These are phyloP conservation scores for Crotalus viridis DNA, from an alignment of 2,113 vertebrate genomes.

Conservation along the genomic window DNA sequence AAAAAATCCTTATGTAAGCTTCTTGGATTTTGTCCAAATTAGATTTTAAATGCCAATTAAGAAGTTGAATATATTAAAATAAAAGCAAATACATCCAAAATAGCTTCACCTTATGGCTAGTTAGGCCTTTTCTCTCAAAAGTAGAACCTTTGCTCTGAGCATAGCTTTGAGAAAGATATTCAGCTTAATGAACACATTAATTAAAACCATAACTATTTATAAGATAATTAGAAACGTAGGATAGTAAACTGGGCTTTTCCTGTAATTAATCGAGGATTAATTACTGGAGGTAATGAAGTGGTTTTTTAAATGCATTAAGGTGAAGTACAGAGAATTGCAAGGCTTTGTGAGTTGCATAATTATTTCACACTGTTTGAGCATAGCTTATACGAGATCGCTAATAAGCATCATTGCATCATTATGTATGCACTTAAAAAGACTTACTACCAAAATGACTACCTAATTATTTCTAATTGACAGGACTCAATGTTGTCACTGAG, in stretches of 20 bases:
- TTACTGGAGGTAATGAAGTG: conserved; percentile 99
- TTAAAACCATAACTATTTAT: conserved; percentile 99
- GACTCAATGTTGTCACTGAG: conserved; percentile 94
- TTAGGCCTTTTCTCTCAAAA: conserved; percentile 91
- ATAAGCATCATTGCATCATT: conserved; percentile 99
- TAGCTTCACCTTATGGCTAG: conserved; percentile 99
- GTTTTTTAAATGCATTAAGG: conserved; percentile 99
- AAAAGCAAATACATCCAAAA: conserved; percentile 97
- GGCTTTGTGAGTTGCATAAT: conserved; percentile 99
- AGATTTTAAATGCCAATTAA: conserved; percentile 99
- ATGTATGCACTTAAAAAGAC: conserved; percentile 99
- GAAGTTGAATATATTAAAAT: conserved; percentile 99
- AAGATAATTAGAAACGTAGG: conserved; percentile 99
- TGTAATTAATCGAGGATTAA: conserved; percentile 99
- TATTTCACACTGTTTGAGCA: conserved; percentile 97
- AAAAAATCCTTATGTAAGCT: conserved; percentile 78
- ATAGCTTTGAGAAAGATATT: conserved; percentile 98
- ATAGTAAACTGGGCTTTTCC: conserved; percentile 99
- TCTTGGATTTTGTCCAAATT: conserved; percentile 99
- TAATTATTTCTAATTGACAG: conserved; percentile 99
- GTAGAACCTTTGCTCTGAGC: conserved; percentile 97
- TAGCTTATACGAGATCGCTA: conserved; percentile 86
- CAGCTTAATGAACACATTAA: conserved; percentile 99
- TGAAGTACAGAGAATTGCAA: conserved; percentile 99
- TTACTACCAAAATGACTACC: conserved; percentile 97